A percentile compares a stretch with the other conserved stretches of the same genome.
These are phyloP conservation scores for Melinopterus prodromus DNA, from an alignment of 2,888 invertebrate species.

Conservation along the genomic window DNA sequence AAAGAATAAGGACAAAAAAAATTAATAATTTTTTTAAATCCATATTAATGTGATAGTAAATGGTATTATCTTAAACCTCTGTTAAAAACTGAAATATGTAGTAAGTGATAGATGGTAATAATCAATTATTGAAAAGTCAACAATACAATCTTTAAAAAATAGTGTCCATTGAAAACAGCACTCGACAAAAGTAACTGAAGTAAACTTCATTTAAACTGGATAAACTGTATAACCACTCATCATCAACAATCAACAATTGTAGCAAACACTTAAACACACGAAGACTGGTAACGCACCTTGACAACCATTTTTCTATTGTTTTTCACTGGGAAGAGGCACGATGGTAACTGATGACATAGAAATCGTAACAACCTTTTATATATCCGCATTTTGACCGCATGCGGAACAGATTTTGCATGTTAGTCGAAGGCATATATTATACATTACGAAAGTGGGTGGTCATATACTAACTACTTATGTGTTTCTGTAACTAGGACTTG, in stretches of 20 bases:
- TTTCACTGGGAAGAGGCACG: background rate
- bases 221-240: background rate
- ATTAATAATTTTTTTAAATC: too few species aligned
- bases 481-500: background rate
- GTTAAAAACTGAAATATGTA: too few species aligned
- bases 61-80: too few species aligned
- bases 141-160: background rate
- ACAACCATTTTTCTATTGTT: background rate
- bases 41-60: too few species aligned
- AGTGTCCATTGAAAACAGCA: background rate
- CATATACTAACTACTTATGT: background rate
- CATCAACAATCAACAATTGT: background rate
- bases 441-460: slow-evolving; percentile 4
- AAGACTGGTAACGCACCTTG: background rate
- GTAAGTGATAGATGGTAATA: too few species aligned
- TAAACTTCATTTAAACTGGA: background rate
- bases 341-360: background rate
- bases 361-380: background rate
- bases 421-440: background rate
- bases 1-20: too few species aligned
- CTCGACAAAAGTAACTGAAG: background rate
- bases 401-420: slow-evolving; percentile 4
- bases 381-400: background rate
- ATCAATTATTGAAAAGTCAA: too few species aligned
- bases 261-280: background rate